A percentile compares a stretch with the other conserved stretches of the same genome.
phyloP scores from a whole-genome alignment of 1,140 invertebrate species.

The Leptonema lineaticorne region DNA sequence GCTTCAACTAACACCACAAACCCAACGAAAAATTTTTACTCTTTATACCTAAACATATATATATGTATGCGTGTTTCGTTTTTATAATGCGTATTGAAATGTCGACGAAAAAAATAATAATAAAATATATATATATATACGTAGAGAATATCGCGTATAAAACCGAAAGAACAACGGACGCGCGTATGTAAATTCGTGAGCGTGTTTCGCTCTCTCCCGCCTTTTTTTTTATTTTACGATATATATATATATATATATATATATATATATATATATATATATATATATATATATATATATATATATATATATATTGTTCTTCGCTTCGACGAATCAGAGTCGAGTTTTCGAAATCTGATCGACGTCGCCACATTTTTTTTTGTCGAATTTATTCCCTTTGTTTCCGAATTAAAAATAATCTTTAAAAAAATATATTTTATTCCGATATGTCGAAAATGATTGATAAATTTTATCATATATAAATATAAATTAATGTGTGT shows the following conservation, averaged over 20 bases:
- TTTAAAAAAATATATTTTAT: neutral
- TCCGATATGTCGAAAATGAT: no score
- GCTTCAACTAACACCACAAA: slow-evolving; percentile 3
- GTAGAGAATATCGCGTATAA: no score
- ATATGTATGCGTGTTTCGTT: neutral
- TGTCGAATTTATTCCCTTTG: no score
- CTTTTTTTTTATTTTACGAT: neutral
- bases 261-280: neutral
- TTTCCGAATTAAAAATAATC: no score
- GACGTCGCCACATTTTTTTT: neutral
- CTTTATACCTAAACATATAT: neutral
- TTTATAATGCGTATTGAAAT: neutral
- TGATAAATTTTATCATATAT: no score
- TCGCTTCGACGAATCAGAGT: no score
- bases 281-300: neutral
- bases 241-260: neutral
- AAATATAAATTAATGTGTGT: no score
- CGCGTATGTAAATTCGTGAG: neutral
- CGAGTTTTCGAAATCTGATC: no score
- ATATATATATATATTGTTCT: neutral
- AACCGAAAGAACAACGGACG: neutral
- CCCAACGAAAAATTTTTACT: neutral
- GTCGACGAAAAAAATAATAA: neutral
- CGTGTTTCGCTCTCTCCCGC: no score
- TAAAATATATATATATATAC: neutral